phyloP scores from a whole-genome alignment of 2,797 vertebrate species.

The Sarcophilus harrisii region DNA sequence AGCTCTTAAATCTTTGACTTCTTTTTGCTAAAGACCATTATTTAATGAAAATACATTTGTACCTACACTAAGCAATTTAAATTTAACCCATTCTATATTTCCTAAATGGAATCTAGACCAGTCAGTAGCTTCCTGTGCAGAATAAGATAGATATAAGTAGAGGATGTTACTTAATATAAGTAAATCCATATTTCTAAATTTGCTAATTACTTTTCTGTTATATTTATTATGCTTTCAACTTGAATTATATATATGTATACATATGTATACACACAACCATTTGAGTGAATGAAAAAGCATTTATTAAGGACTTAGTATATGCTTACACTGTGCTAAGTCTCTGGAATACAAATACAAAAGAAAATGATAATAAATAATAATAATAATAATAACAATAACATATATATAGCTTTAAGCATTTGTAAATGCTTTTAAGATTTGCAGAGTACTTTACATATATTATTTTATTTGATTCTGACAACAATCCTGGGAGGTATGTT shows the following conservation, averaged over 20 bases:
- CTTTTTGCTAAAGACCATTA: background rate
- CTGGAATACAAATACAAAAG: background rate
- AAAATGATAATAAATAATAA: background rate
- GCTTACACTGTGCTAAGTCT: background rate
- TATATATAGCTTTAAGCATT: background rate
- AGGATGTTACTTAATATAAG: background rate
- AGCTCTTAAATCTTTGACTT: background rate
- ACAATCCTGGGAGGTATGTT: background rate
- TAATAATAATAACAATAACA: background rate
- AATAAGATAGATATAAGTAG: background rate
- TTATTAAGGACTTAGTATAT: background rate
- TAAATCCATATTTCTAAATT: background rate
- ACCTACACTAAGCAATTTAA: background rate
- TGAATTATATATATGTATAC: background rate
- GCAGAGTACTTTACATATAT: background rate
- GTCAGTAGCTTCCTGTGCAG: background rate
- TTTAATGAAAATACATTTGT: background rate
- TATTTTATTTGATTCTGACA: background rate
- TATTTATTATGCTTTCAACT: background rate
- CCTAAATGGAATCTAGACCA: background rate
- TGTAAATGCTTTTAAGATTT: background rate
- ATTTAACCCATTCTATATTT: background rate
- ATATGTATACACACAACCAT: background rate
- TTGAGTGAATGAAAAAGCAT: background rate
- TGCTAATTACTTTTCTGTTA: background rate